Evolutionary conservation across 2,888 invertebrate genomes (phyloP).

Genomic region (Stenodema calcarata): DNA sequence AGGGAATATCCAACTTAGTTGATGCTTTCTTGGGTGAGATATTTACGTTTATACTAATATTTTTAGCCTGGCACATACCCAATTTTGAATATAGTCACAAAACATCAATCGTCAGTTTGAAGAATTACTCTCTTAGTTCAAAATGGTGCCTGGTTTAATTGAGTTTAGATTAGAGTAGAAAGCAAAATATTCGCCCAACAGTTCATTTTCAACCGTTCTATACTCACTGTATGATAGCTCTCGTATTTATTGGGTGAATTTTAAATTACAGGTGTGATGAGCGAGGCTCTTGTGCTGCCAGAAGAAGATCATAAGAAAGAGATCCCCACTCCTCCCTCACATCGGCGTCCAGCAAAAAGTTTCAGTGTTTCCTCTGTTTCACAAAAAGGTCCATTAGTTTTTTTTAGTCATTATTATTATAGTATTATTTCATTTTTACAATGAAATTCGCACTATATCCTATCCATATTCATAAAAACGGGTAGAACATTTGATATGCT

Average conservation of each 20-base stretch:
- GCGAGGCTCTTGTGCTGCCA: conserved; percentile 52
- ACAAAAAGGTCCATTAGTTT: conserved; percentile 52
- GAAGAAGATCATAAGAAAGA: conserved; percentile 54
- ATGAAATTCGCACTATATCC: no score
- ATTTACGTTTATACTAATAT: neutral
- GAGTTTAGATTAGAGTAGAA: no score
- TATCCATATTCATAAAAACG: no score
- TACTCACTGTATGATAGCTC: no score
- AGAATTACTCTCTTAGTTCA: no score
- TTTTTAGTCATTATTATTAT: neutral
- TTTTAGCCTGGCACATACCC: neutral
- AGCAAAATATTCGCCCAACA: no score
- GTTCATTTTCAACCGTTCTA: no score
- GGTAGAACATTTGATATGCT: no score
- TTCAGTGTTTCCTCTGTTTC: conserved; percentile 85
- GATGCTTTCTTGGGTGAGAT: conserved; percentile 90
- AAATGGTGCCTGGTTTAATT: no score
- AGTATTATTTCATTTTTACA: no score
- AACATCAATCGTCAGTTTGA: no score
- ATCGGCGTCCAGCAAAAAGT: conserved; percentile 88
- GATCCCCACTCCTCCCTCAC: conserved; percentile 81
- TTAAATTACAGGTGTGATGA: conserved; percentile 54
- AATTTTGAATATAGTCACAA: neutral
- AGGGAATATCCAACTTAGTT: conserved; percentile 89
- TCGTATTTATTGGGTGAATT: no score